Evolutionary conservation across 2,797 vertebrate species (phyloP), one percentile per base, ranked within the genome.

Genomic region (Hapalemur alaotrensis): DNA sequence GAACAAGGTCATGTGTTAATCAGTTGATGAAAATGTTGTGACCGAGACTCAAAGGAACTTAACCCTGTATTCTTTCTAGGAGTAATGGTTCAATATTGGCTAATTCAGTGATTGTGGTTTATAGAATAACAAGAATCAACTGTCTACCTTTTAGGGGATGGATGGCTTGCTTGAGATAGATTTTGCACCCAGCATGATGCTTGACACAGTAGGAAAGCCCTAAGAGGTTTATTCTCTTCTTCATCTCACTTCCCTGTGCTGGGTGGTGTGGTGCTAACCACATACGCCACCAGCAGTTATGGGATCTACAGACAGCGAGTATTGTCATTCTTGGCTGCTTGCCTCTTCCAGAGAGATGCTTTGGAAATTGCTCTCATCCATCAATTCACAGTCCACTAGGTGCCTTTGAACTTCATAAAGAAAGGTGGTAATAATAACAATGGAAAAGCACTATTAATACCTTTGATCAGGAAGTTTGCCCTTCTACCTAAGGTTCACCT

Each of bases 321-420:
- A 13, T n/a, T 35, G 70, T 46, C 70, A 46, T 46, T 76, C 72
- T 70, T 75, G 57, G 63, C 28, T 65, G 54, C 38, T 78, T 0
- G 2, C 25, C 9, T 89, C 30, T 75, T 86, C 72, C 30, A 61
- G 59, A 78, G 70, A 89, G 35, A 14, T 48, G 70, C 38, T 80
- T 30, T 48, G 79, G 86, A 96, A 97, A 93, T 89, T 67, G 32
- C 32, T 79, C 32, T 83, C 94, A 69, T 94, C 43, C 78, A 84
- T 97, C 87, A 89, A 13, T 84, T 84, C 41, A 41, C 57, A 90
- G 48, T 50, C 48, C 18, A 20, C 18, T 43, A 81, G 48, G 61
- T 48, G 92, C n/a, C 81, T 93, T 35, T 87, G 93, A 92, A 95
- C 80, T 61, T 4, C 63, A 63, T 30, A 72, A 41, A 84, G 84